These are phyloP conservation scores for Sinonovacula constricta DNA, from an alignment of 1,140 invertebrate genomes.

Conservation along the genomic window DNA sequence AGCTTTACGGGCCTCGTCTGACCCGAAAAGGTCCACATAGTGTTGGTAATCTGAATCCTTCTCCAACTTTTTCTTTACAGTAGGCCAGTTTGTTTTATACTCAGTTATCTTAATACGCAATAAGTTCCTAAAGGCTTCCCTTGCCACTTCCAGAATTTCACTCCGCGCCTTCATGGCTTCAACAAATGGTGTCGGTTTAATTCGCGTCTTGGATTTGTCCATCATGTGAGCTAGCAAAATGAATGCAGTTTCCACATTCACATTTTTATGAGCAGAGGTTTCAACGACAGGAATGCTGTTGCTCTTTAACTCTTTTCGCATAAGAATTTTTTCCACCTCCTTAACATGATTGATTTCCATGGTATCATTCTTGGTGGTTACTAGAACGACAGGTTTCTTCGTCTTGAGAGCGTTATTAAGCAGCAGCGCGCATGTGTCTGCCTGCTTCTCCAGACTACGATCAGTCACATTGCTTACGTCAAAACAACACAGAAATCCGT, in stretches of 20 bases:
- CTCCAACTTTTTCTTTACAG: slow-evolving; percentile 90
- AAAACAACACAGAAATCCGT: slow-evolving; percentile 97
- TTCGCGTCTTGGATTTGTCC: slow-evolving; percentile 84
- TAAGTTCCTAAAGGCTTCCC: slow-evolving; percentile 72
- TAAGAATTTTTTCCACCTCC: slow-evolving; percentile 92
- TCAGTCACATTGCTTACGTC: slow-evolving; percentile 93
- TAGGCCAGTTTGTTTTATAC: slow-evolving; percentile 91
- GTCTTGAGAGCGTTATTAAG: slow-evolving; percentile 77
- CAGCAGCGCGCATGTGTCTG: slow-evolving; percentile 75
- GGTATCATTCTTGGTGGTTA: slow-evolving; percentile 98
- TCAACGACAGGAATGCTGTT: slow-evolving; percentile 91
- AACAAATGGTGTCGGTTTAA: slow-evolving; percentile 89
- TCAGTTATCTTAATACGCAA: slow-evolving; percentile 82
- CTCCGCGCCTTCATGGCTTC: slow-evolving; percentile 92
- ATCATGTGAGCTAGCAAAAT: slow-evolving; percentile 94
- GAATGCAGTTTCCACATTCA: slow-evolving; percentile 97
- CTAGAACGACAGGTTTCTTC: slow-evolving; percentile 96
- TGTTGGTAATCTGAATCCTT: slow-evolving; percentile 93
- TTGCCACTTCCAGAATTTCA: slow-evolving; percentile 88
- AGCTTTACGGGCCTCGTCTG: slow-evolving; percentile 89
- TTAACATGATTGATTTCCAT: slow-evolving; percentile 91
- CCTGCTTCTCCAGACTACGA: slow-evolving; percentile 86
- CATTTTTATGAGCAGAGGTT: slow-evolving; percentile 97
- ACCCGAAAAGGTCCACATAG: slow-evolving; percentile 94
- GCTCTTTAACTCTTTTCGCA: slow-evolving; percentile 94